phyloP scores from a whole-genome alignment of 2,888 invertebrate species.

The Herminia tarsipennalis region DNA sequence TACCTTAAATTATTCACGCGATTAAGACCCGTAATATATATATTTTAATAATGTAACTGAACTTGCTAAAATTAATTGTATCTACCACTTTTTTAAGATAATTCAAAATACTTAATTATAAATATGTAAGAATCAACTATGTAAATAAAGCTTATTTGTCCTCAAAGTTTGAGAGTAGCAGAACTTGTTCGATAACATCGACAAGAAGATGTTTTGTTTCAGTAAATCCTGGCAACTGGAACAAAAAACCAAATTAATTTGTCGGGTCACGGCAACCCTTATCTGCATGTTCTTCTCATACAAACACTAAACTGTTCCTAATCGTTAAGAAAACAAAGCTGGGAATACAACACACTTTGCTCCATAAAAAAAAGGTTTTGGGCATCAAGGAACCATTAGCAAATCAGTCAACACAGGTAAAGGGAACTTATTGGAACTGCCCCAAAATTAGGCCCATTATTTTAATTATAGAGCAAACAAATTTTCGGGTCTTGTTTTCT shows the following conservation, averaged over 20 bases:
- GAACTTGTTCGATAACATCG: neutral
- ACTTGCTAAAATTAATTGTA: too few relatives aligned
- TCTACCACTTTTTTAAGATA: too few relatives aligned
- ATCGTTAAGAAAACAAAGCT: conserved; percentile 67
- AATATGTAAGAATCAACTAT: too few relatives aligned
- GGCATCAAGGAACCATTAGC: conserved; percentile 63
- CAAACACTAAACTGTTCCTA: conserved; percentile 68
- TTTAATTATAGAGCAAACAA: conserved; percentile 80
- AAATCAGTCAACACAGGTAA: conserved; percentile 74
- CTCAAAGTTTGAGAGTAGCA: too few relatives aligned
- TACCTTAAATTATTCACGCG: too few relatives aligned
- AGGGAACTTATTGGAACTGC: conserved; percentile 66
- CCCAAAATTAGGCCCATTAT: conserved; percentile 76
- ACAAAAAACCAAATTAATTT: conserved; percentile 54
- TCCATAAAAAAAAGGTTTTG: conserved; percentile 39
- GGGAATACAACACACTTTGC: conserved; percentile 36
- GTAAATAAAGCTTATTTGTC: too few relatives aligned
- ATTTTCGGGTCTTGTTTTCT: conserved; percentile 56
- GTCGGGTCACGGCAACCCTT: conserved; percentile 49
- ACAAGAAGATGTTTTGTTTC: neutral
- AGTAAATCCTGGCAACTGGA: conserved; percentile 1
- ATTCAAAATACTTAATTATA: too few relatives aligned
- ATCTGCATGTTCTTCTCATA: conserved; percentile 58
- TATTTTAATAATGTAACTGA: too few relatives aligned
- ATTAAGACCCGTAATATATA: too few relatives aligned